Percentiles rank a stretch among this genome's conserved stretches.
Evolutionary conservation across 2,888 invertebrate species (phyloP).

Genomic region (Falcaria lacertinaria): DNA sequence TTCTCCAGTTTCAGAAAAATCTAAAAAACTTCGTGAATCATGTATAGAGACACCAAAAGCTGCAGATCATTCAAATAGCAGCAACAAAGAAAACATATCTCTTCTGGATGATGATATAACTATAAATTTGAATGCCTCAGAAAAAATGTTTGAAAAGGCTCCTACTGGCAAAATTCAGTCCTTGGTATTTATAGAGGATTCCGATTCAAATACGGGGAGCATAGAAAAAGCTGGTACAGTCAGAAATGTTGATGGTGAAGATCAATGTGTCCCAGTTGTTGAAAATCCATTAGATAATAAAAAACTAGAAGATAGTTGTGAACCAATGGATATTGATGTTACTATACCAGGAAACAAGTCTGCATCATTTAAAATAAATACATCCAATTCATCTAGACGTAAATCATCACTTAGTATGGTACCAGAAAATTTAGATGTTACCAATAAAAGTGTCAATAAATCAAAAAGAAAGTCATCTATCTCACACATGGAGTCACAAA

Average conservation of each 20-base stretch:
- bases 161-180: conserved; percentile 35
- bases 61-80: background rate
- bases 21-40: background rate
- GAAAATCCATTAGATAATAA: conserved; percentile 23
- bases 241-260: conserved; percentile 34
- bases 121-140: conserved; percentile 16
- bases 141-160: conserved; percentile 38
- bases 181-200: conserved; percentile 52
- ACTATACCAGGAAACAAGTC: conserved; percentile 49
- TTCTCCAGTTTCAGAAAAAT: background rate
- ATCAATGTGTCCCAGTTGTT: conserved; percentile 64
- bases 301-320: conserved; percentile 35
- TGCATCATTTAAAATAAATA: conserved; percentile 7
- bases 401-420: conserved; percentile 20
- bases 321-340: conserved; percentile 74
- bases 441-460: conserved; percentile 19
- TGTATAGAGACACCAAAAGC: background rate
- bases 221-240: conserved; percentile 19
- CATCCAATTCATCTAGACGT: conserved; percentile 15
- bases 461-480: conserved; percentile 32
- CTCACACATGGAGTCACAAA: conserved; percentile 24
- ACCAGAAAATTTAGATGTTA: conserved; percentile 15
- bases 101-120: background rate
- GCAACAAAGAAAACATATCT: background rate
- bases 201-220: conserved; percentile 45